Evolutionary conservation across 2,888 invertebrate species (phyloP).

Genomic region (Meganola albula): DNA sequence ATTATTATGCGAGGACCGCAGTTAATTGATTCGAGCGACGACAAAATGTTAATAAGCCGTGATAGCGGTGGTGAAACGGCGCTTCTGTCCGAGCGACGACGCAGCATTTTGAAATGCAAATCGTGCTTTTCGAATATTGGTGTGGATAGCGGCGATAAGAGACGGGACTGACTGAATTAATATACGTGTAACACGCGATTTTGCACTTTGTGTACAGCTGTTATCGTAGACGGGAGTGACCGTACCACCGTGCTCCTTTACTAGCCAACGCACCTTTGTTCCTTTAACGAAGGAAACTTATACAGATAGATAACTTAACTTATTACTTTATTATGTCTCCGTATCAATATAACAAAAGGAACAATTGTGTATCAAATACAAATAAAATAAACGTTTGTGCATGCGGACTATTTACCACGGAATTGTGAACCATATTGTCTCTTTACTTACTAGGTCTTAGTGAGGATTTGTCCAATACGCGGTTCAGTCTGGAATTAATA

Average conservation of each 20-base stretch:
- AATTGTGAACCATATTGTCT: too few species aligned
- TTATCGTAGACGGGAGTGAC: constrained; percentile 5
- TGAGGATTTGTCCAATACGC: too few species aligned
- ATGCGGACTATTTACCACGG: too few species aligned
- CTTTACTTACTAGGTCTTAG: too few species aligned
- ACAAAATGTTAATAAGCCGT: constrained; percentile 72
- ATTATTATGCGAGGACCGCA: constrained; percentile 65
- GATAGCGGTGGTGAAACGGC: constrained; percentile 43
- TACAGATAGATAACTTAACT: too few species aligned
- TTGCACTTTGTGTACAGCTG: constrained; percentile 38
- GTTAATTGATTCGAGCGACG: constrained; percentile 70
- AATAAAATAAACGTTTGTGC: too few species aligned
- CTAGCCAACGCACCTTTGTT: not conserved
- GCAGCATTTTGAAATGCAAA: constrained; percentile 54
- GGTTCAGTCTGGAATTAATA: too few species aligned
- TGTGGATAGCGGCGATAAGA: constrained; percentile 51
- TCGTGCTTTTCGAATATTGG: constrained; percentile 50
- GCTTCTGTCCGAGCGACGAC: constrained; percentile 28
- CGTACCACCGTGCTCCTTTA: not conserved
- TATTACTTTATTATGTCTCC: too few species aligned
- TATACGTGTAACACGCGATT: constrained; percentile 55
- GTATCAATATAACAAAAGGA: too few species aligned
- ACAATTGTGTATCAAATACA: too few species aligned
- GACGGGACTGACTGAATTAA: constrained; percentile 48
- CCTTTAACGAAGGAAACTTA: constrained; percentile 16